Percentiles rank a stretch among this genome's conserved stretches.
Conservation (phyloP, 2,797 vertebrate species). For the Anabacerthia variegaticeps region DNA sequence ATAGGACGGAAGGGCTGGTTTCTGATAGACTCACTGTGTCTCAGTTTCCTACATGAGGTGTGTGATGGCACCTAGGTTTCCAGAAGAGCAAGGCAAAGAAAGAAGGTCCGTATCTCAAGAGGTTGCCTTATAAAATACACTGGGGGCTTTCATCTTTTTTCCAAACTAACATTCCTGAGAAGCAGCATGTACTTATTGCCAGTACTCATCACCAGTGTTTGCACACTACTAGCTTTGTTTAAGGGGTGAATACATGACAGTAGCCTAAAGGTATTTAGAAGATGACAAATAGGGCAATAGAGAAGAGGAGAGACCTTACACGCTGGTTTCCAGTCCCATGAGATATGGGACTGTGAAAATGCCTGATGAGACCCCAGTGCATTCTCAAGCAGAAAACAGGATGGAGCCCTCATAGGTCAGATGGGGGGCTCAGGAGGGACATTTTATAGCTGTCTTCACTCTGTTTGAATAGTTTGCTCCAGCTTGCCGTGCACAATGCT, state of each 20-base stretch:
- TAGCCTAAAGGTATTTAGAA: not conserved
- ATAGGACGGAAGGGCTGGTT: not conserved
- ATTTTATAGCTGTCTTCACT: conserved; percentile 13
- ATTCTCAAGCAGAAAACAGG: not conserved
- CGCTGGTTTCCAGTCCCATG: not conserved
- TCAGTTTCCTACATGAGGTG: not conserved
- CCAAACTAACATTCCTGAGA: not conserved
- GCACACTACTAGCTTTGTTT: not conserved
- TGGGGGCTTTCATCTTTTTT: not conserved
- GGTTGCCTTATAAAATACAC: not conserved
- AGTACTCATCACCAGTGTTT: not conserved
- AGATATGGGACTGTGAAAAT: not conserved
- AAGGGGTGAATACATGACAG: not conserved
- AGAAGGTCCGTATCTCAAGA: not conserved
- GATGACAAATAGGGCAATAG: not conserved
- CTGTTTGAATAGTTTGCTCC: not conserved
- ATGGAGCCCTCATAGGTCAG: not conserved
- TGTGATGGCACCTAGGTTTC: not conserved
- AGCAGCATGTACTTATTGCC: not conserved
- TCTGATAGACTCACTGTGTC: not conserved
- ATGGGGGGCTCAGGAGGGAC: not conserved
- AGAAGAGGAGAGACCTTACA: not conserved
- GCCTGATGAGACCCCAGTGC: not conserved
- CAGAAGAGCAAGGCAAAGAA: not conserved
- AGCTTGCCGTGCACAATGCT: not conserved